These are phyloP conservation scores for Stichopus horrens DNA, from an alignment of 53 echinoderm and acorn worm species.

Conservation along the genomic window DNA sequence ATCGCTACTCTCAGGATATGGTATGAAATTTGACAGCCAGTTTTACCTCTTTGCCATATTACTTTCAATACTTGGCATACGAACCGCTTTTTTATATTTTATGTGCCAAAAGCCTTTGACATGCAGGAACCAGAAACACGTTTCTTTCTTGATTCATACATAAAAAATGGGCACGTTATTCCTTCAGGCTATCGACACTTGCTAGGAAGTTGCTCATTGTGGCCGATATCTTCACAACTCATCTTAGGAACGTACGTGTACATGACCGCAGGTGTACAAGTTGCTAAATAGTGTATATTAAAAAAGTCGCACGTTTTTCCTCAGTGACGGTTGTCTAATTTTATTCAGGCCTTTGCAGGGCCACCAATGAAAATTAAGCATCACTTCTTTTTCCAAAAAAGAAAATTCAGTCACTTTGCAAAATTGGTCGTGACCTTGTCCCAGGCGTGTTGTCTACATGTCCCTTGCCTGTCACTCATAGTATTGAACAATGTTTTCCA, in stretches of 20 bases:
- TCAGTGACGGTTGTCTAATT: neutral
- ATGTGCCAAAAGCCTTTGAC: neutral
- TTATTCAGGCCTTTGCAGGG: neutral
- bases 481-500: neutral
- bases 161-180: neutral
- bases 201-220: neutral
- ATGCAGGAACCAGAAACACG: neutral
- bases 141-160: neutral
- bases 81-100: too few relatives aligned
- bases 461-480: neutral
- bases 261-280: neutral
- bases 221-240: neutral
- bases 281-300: neutral
- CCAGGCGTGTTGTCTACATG: neutral
- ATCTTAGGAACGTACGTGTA: neutral
- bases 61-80: too few relatives aligned
- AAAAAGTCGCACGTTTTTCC: neutral
- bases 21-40: too few relatives aligned
- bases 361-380: too few relatives aligned
- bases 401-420: neutral
- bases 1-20: neutral
- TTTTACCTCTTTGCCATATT: too few relatives aligned
- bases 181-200: neutral
- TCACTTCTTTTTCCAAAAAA: too few relatives aligned
- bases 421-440: neutral